Conservation (phyloP, 2,113 vertebrate genomes). For the Chauna torquata region DNA sequence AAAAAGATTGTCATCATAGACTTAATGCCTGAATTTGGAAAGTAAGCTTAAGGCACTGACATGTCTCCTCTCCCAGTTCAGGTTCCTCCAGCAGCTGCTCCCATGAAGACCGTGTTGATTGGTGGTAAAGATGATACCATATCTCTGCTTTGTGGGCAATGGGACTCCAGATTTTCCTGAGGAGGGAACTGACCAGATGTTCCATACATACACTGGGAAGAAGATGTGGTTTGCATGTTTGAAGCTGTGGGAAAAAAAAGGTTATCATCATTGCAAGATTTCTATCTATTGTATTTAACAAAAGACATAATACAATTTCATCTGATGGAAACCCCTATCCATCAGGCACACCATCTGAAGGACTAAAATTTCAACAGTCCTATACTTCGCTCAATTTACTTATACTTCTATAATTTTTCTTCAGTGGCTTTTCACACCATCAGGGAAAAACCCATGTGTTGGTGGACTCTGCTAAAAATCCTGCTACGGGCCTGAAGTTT, state of each 20-base stretch:
- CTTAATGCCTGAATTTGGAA: neutral
- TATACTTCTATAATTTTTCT: neutral
- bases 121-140: constrained; percentile 92
- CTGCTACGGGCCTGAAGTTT: neutral
- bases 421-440: neutral
- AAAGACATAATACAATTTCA: neutral
- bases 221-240: constrained; percentile 78
- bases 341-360: neutral
- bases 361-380: neutral
- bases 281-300: neutral
- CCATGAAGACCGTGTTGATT: constrained; percentile 98
- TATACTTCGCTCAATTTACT: neutral
- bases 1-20: neutral
- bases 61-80: constrained; percentile 48
- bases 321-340: neutral
- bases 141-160: constrained; percentile 77
- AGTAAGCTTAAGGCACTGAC: neutral
- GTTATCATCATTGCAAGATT: neutral
- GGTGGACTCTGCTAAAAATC: neutral
- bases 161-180: constrained; percentile 84
- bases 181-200: constrained; percentile 79
- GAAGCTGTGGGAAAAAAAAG: constrained; percentile 72
- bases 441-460: neutral
- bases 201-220: constrained; percentile 93
- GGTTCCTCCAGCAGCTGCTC: constrained; percentile 84